Percentiles rank a stretch among this genome's conserved stretches.
Evolutionary conservation across 1,140 invertebrate species (phyloP).

Genomic region (Papilio polyxenes): DNA sequence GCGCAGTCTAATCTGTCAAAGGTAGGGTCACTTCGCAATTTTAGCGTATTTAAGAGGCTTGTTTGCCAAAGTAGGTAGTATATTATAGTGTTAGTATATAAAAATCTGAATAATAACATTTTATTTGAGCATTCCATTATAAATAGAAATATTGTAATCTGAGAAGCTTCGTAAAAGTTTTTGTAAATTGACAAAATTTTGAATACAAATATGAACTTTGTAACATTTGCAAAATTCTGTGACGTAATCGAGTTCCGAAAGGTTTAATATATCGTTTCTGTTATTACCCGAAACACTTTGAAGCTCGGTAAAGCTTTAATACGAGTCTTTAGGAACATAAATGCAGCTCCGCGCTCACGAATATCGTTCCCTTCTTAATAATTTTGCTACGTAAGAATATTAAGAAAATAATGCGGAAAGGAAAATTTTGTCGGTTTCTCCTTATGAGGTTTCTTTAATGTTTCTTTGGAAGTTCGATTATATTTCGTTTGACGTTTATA

Average conservation of each 20-base stretch:
- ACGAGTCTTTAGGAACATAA: neutral
- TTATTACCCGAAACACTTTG: neutral
- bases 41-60: too few species aligned
- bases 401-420: neutral
- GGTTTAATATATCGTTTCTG: neutral
- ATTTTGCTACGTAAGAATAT: neutral
- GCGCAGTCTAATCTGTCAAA: too few species aligned
- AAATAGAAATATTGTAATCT: neutral
- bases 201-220: neutral
- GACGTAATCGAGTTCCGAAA: slow-evolving; percentile 10
- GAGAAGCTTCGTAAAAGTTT: neutral
- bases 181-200: neutral
- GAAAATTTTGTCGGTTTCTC: slow-evolving; percentile 1
- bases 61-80: too few species aligned
- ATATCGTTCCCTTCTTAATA: slow-evolving; percentile 13
- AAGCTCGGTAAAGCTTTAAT: neutral
- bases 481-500: slow-evolving; percentile 2
- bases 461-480: neutral
- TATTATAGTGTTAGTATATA: too few species aligned
- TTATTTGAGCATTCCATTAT: too few species aligned
- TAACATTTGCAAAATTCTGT: neutral
- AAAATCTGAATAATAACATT: too few species aligned
- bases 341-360: slow-evolving; percentile 5
- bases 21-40: too few species aligned
- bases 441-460: neutral